A percentile compares a stretch with the other conserved stretches of the same genome.
Evolutionary conservation across 2,888 invertebrate genomes (phyloP).

Genomic region (Athripsodes cinereus): DNA sequence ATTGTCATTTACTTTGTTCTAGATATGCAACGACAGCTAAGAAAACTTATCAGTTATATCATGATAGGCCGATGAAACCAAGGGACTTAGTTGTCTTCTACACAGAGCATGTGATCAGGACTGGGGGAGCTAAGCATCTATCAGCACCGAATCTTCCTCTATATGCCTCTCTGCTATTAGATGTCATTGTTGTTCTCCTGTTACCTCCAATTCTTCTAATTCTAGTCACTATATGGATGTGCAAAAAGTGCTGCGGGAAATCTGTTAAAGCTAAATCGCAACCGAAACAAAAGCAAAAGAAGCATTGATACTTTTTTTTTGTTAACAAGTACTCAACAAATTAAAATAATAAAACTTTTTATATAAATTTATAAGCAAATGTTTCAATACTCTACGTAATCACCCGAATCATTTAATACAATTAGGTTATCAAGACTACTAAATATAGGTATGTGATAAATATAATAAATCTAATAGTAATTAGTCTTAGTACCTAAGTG

Average conservation of each 20-base stretch:
- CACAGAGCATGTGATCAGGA: constrained; percentile 3
- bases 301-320: not conserved
- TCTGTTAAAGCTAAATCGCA: not conserved
- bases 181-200: not conserved
- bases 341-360: too few species aligned
- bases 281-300: not conserved
- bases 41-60: not conserved
- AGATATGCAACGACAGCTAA: not conserved
- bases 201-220: constrained; percentile 1
- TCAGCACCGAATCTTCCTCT: not conserved
- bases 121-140: not conserved
- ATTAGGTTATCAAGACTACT: too few species aligned
- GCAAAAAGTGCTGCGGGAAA: not conserved
- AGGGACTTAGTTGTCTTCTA: constrained; percentile 1
- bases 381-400: too few species aligned
- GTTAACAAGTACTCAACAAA: too few species aligned
- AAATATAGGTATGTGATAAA: too few species aligned
- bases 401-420: too few species aligned
- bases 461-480: too few species aligned
- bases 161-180: not conserved
- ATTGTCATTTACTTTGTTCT: too few species aligned
- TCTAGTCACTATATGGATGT: not conserved
- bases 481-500: too few species aligned
- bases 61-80: not conserved
- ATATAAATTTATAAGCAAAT: too few species aligned